Evolutionary conservation across 2,797 vertebrate genomes (phyloP).

Genomic region (Neopelma chrysocephalum): DNA sequence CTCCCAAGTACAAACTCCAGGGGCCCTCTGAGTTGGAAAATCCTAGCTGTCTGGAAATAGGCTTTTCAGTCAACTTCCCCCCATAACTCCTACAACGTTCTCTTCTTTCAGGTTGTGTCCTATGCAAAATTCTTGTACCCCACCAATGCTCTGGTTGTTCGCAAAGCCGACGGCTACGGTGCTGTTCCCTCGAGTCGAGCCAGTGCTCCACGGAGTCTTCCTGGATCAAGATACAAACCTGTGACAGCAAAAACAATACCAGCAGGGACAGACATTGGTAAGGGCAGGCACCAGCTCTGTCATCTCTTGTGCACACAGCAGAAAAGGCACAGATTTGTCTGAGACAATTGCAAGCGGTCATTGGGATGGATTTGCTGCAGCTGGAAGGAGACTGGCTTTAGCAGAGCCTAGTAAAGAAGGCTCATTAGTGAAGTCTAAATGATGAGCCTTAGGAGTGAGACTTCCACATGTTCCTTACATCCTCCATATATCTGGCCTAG

Average conservation of each 20-base stretch:
- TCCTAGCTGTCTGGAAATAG: background rate
- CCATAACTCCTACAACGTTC: background rate
- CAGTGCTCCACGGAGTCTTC: constrained; percentile 76
- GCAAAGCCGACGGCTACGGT: constrained; percentile 76
- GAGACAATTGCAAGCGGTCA: background rate
- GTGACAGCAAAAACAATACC: constrained; percentile 73
- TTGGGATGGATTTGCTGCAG: background rate
- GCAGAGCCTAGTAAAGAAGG: background rate
- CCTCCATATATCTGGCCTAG: background rate
- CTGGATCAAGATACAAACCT: constrained; percentile 74
- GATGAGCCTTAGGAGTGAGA: background rate
- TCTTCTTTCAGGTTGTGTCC: constrained; percentile 86
- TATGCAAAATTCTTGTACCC: constrained; percentile 94
- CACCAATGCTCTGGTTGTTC: constrained; percentile 89
- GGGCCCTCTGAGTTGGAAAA: background rate
- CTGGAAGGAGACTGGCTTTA: background rate
- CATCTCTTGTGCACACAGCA: background rate
- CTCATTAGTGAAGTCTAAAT: background rate
- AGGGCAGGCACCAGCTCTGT: background rate
- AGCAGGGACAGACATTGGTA: constrained; percentile 75
- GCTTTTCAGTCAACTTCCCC: background rate
- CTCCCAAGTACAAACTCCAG: background rate
- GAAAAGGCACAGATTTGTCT: background rate
- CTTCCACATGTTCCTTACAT: background rate
- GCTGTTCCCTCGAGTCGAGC: constrained; percentile 74